Base-by-base conservation (phyloP, 2,113 vertebrate genomes). In the Junco hyemalis region DNA sequence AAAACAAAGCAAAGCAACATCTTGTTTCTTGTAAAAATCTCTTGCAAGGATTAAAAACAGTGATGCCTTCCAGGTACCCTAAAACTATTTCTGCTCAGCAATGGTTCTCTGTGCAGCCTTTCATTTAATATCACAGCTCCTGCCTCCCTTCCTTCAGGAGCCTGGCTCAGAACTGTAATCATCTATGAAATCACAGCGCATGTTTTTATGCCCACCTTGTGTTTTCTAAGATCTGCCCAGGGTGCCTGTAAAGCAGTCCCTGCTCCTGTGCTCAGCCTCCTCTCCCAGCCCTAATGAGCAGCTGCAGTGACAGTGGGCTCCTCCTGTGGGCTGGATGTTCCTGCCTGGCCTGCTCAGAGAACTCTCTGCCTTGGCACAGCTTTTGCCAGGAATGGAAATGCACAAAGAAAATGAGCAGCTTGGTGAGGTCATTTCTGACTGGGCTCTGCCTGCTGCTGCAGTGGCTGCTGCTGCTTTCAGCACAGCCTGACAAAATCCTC, bases 391-490 rank as follows among this genome's bases (percentile, higher is more conserved):
- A n/a, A 71, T 88, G 31, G 61, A 93, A 95, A 83, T 9, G 23
- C 76, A 77, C 0, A 5, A 64, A 76, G 93, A 81, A 72, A 60
- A 80, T 0, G 28, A 93, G 82, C 86, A 93, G 92, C 85, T 92
- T 83, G 79, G 51, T 86, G 82, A 86, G 86, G 94, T 92, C 64
- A 81, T 80, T 96, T 88, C 68, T 96, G 71, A 24, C 63, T 48
- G 71, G n/a, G 72, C 29, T 90, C 69, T 93, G 74, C 81, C 82
- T 93, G 87, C 81, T 94, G 85, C 36, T 78, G 29, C 82, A 78
- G 90, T 0, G 28, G 60, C 88, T 93, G 74, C 92, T 93, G 74
- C 87, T 83, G 60, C 76, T 95, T 90, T 84, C 85, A 92, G 5
- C 16, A 1, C 82, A 96, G 56, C 36, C 87, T 92, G 90, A 86